These are phyloP conservation scores for Pseudopipra pipra DNA, from an alignment of 2,113 vertebrate genomes.

Conservation along the genomic window DNA sequence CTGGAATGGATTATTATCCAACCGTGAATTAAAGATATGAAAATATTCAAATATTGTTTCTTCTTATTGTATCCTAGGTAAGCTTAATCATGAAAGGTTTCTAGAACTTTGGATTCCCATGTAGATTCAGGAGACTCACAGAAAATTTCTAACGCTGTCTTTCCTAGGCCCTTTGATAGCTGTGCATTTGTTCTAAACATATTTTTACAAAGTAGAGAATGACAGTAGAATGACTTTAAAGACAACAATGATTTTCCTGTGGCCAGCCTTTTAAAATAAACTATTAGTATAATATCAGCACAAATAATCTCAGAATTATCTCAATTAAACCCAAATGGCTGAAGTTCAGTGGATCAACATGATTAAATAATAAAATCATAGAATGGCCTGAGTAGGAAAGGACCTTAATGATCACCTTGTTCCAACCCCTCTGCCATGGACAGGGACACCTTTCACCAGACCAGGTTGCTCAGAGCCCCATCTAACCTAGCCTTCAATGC, in stretches of 20 bases:
- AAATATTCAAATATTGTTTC: not conserved
- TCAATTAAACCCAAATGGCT: not conserved
- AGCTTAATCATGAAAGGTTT: not conserved
- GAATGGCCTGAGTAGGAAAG: not conserved
- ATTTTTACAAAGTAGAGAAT: not conserved
- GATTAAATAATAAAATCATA: not conserved
- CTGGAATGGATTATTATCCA: not conserved
- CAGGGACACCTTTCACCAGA: not conserved
- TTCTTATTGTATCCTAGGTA: not conserved
- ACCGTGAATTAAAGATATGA: not conserved
- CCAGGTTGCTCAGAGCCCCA: not conserved
- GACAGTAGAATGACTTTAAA: not conserved
- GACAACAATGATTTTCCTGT: not conserved
- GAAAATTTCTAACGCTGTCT: not conserved
- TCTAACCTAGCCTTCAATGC: not conserved
- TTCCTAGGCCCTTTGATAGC: not conserved
- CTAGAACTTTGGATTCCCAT: not conserved
- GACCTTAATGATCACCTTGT: not conserved
- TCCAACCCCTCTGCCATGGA: not conserved
- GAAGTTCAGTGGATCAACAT: not conserved
- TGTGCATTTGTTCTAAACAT: not conserved
- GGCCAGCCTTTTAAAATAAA: not conserved
- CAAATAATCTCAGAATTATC: not conserved
- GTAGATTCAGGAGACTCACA: not conserved
- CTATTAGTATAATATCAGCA: not conserved